phyloP scores from a whole-genome alignment of 2,113 vertebrate genomes.

The Peromyscus maniculatus region DNA sequence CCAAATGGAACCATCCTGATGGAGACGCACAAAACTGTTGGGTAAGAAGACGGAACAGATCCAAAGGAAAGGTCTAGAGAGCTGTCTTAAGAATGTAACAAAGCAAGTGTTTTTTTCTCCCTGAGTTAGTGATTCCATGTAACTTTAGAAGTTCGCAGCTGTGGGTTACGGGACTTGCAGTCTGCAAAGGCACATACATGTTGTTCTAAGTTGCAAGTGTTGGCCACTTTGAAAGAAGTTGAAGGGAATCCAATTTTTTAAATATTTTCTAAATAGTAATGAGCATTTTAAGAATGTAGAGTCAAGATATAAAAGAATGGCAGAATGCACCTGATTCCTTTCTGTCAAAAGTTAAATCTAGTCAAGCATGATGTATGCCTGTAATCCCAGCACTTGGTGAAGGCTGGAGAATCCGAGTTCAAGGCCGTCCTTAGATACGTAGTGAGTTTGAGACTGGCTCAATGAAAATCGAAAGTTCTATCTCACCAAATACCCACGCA shows the following conservation, averaged over 20 bases:
- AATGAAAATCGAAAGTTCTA: not conserved
- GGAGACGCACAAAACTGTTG: conserved; percentile 99
- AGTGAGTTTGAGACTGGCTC: not conserved
- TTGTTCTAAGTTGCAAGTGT: conserved; percentile 31
- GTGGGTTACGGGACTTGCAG: not conserved
- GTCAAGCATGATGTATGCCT: not conserved
- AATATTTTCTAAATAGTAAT: conserved; percentile 52
- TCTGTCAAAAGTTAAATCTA: not conserved
- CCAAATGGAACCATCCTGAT: conserved; percentile 96
- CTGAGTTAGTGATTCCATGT: conserved; percentile 9
- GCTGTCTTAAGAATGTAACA: conserved; percentile 33
- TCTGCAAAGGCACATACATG: not conserved
- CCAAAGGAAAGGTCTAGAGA: not conserved
- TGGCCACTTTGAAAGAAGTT: conserved; percentile 35
- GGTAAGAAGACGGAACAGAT: conserved; percentile 88
- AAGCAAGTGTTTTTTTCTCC: conserved; percentile 16
- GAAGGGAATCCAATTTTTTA: not conserved
- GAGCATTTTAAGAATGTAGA: conserved; percentile 34
- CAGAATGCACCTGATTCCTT: conserved; percentile 32
- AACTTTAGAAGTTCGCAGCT: not conserved
- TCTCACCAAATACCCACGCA: not conserved
- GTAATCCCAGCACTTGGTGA: not conserved
- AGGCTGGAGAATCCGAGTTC: not conserved
- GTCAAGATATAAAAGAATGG: conserved; percentile 41
- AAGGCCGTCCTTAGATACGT: not conserved